Evolutionary conservation across 2,888 invertebrate genomes (phyloP).

Genomic region (Calliphora vomitoria): DNA sequence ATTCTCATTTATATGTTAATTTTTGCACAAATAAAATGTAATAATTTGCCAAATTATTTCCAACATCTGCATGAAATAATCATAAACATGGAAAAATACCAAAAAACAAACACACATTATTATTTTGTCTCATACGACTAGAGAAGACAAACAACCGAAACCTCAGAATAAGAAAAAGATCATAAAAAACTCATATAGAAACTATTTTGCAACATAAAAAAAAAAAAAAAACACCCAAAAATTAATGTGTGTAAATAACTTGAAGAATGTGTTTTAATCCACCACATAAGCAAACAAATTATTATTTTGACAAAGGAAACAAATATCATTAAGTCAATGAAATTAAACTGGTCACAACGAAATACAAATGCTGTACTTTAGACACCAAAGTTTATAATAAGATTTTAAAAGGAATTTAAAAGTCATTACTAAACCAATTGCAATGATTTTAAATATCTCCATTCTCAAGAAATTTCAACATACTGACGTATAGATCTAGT

Average conservation of each 20-base stretch:
- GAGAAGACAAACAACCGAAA: neutral
- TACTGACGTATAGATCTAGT: too few relatives aligned
- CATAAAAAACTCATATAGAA: constrained; percentile 42
- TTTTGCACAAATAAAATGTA: constrained; percentile 21
- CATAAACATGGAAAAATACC: constrained; percentile 47
- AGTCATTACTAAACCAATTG: too few relatives aligned
- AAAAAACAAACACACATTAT: constrained; percentile 41
- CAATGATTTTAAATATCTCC: too few relatives aligned
- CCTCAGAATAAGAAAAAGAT: constrained; percentile 3
- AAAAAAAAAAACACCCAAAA: constrained; percentile 37
- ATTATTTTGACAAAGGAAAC: constrained; percentile 15
- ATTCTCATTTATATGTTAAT: constrained; percentile 68
- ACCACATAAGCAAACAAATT: constrained; percentile 48
- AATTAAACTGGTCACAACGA: neutral
- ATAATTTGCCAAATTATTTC: constrained; percentile 58
- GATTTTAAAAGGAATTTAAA: too few relatives aligned
- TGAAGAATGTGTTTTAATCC: constrained; percentile 63
- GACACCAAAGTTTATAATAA: neutral
- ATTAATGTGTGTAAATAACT: constrained; percentile 58
- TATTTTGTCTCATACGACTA: neutral
- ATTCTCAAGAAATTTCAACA: too few relatives aligned
- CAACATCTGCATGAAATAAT: constrained; percentile 63
- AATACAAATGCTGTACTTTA: neutral
- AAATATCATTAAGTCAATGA: neutral
- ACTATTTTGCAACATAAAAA: constrained; percentile 61